Conservation (phyloP, 2,888 invertebrate species). For the Anodontia alba region DNA sequence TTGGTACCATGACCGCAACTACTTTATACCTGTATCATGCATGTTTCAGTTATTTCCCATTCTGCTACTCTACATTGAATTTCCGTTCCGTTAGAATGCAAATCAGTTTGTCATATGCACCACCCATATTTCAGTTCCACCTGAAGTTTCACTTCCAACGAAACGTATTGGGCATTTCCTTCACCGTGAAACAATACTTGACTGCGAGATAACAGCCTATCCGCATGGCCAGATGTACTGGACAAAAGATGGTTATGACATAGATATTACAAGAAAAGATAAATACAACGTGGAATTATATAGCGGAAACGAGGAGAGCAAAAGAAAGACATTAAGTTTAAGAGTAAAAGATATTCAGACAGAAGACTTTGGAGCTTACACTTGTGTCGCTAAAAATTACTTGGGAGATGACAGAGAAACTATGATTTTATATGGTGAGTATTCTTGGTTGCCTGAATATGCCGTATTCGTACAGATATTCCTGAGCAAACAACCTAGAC, state of each 20-base stretch:
- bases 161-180: conserved; percentile 56
- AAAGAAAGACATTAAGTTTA: conserved; percentile 59
- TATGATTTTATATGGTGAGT: conserved; percentile 59
- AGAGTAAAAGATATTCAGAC: conserved; percentile 46
- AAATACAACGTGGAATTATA: conserved; percentile 60
- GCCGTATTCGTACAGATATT: neutral
- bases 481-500: neutral
- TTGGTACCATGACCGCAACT: too few species aligned
- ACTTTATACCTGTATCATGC: too few species aligned
- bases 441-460: too few species aligned
- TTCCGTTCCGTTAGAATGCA: too few species aligned
- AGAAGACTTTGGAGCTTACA: conserved; percentile 56
- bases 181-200: conserved; percentile 58
- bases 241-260: conserved; percentile 41
- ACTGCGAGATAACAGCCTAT: conserved; percentile 59
- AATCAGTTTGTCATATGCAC: too few species aligned
- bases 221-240: conserved; percentile 54
- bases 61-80: too few species aligned
- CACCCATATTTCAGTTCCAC: conserved; percentile 57
- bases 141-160: conserved; percentile 49
- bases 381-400: conserved; percentile 54
- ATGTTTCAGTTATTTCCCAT: too few species aligned
- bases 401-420: conserved; percentile 53
- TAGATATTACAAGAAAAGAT: conserved; percentile 38
- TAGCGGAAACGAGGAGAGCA: conserved; percentile 55